Evolutionary conservation across 1,140 invertebrate species (phyloP).

Genomic region (Oryctes rhinoceros): DNA sequence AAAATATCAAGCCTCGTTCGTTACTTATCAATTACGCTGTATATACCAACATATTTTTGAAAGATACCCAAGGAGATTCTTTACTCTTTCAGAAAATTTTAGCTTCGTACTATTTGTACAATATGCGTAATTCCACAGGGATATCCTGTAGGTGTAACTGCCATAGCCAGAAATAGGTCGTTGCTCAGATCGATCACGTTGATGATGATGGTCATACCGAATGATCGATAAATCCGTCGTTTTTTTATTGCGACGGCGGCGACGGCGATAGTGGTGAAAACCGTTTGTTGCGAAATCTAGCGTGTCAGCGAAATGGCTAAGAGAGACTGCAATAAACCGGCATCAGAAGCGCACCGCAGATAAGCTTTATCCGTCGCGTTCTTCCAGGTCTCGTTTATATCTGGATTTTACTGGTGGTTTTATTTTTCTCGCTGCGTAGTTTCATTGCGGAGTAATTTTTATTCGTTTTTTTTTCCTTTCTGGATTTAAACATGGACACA

Average conservation of each 20-base stretch:
- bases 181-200: background rate
- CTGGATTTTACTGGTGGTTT: constrained; percentile 17
- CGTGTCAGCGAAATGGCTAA: constrained; percentile 6
- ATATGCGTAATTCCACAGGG: too few species aligned
- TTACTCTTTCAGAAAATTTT: too few species aligned
- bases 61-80: too few species aligned
- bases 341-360: background rate
- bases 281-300: constrained; percentile 15
- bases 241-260: background rate
- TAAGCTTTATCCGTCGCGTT: constrained; percentile 11
- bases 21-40: too few species aligned
- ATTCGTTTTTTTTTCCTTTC: background rate
- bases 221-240: constrained; percentile 14
- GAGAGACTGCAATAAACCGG: constrained; percentile 12
- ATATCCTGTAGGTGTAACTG: too few species aligned
- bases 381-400: constrained; percentile 16
- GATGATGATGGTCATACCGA: background rate
- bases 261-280: background rate
- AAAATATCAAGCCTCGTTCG: too few species aligned
- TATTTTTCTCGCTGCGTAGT: background rate
- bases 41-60: too few species aligned
- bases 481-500: background rate
- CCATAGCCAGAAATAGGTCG: background rate
- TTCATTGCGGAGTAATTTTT: background rate
- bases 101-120: too few species aligned